Conservation (phyloP, 2,113 vertebrate species). For the Papio anubis region DNA sequence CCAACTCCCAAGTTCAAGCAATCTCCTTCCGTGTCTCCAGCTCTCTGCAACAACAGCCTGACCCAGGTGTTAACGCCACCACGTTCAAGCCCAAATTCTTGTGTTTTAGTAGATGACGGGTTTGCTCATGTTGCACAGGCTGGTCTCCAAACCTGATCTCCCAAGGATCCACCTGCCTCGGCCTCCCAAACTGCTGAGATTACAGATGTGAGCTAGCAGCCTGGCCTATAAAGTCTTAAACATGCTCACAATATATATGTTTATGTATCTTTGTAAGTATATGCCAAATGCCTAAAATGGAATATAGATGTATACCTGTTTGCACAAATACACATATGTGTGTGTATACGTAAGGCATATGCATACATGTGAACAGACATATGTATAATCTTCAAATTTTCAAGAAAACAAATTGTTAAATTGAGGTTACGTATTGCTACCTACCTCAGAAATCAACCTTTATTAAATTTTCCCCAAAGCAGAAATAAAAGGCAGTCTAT, state of each 20-base stretch:
- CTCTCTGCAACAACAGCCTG: too few species aligned
- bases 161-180: too few species aligned
- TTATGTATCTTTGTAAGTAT: too few species aligned
- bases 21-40: too few species aligned
- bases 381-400: background rate
- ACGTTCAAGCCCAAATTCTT: too few species aligned
- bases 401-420: background rate
- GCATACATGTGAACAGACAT: background rate
- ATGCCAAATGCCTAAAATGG: background rate
- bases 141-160: too few species aligned
- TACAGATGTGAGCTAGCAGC: too few species aligned
- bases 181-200: too few species aligned
- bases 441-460: background rate
- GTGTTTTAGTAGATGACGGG: too few species aligned
- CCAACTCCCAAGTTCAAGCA: too few species aligned
- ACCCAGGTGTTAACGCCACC: too few species aligned
- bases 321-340: background rate
- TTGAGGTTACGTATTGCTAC: background rate
- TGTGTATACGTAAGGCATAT: background rate
- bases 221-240: background rate
- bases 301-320: background rate
- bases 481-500: background rate
- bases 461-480: background rate
- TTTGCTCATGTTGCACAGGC: too few species aligned
- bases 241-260: background rate